A percentile compares a stretch with the other conserved stretches of the same genome.
phyloP scores from a whole-genome alignment of 2,888 invertebrate species.

The Sesamia inferens region DNA sequence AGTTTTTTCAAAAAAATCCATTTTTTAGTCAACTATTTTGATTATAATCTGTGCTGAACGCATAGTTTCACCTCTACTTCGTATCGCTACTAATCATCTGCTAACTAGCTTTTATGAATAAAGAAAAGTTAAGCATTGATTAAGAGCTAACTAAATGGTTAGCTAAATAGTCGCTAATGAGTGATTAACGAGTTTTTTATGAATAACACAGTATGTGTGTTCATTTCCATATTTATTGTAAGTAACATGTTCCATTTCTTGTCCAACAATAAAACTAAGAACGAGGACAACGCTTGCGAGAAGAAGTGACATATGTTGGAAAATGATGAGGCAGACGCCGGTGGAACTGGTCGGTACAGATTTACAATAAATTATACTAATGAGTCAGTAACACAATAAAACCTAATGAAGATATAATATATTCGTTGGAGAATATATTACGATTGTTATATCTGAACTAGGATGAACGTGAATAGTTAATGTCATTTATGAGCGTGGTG shows the following conservation, averaged over 20 bases:
- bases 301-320: conserved; percentile 13
- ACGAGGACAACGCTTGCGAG: conserved; percentile 8
- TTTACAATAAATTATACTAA: conserved; percentile 66
- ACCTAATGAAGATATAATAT: conserved; percentile 66
- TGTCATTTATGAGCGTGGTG: conserved; percentile 57
- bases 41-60: too few relatives aligned
- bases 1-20: too few relatives aligned
- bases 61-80: too few relatives aligned
- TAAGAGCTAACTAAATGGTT: too few relatives aligned
- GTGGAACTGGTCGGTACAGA: conserved; percentile 32
- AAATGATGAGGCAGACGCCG: conserved; percentile 19
- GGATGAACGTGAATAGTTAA: conserved; percentile 53
- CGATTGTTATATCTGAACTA: conserved; percentile 57
- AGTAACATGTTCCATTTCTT: conserved; percentile 19
- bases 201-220: conserved; percentile 18
- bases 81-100: too few relatives aligned
- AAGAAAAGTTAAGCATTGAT: too few relatives aligned
- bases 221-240: conserved; percentile 37
- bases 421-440: conserved; percentile 68
- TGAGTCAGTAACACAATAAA: conserved; percentile 65
- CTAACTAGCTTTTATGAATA: too few relatives aligned
- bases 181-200: too few relatives aligned
- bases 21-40: too few relatives aligned
- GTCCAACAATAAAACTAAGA: conserved; percentile 13
- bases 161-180: too few relatives aligned